Percentiles rank a stretch among this genome's conserved stretches.
These are phyloP conservation scores for Physeter macrocephalus DNA, from an alignment of 2,113 vertebrate species.

Conservation along the genomic window DNA sequence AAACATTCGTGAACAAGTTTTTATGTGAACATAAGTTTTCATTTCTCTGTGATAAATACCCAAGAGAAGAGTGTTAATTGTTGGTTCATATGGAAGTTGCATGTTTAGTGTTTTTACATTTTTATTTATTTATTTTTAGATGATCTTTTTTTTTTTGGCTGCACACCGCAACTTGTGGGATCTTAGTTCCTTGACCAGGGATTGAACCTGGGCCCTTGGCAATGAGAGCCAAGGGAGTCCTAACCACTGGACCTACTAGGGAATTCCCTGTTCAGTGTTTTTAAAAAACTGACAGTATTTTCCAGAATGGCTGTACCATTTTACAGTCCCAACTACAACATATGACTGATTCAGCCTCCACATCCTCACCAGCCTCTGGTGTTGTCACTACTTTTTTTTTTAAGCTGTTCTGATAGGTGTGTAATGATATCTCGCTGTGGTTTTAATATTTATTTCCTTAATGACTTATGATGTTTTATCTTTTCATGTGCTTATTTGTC, in stretches of 20 bases:
- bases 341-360: background rate
- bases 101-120: background rate
- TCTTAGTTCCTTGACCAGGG: background rate
- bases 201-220: background rate
- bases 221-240: background rate
- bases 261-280: background rate
- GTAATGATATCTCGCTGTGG: background rate
- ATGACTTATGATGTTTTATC: background rate
- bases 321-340: background rate
- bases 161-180: too few relatives aligned
- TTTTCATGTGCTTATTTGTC: background rate
- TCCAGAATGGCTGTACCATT: background rate
- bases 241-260: background rate
- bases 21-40: background rate
- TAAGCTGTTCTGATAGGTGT: background rate
- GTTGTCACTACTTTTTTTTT: background rate
- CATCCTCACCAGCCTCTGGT: background rate
- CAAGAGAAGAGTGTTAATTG: background rate
- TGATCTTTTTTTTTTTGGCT: background rate
- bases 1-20: background rate
- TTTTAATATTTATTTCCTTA: conserved; percentile 15
- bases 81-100: background rate
- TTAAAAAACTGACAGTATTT: background rate
- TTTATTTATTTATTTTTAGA: background rate
- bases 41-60: background rate